Evolutionary conservation across 53 echinoderm and acorn worm genomes (phyloP), one percentile per base, ranked within the genome.

Genomic region (Holothuria scabra): DNA sequence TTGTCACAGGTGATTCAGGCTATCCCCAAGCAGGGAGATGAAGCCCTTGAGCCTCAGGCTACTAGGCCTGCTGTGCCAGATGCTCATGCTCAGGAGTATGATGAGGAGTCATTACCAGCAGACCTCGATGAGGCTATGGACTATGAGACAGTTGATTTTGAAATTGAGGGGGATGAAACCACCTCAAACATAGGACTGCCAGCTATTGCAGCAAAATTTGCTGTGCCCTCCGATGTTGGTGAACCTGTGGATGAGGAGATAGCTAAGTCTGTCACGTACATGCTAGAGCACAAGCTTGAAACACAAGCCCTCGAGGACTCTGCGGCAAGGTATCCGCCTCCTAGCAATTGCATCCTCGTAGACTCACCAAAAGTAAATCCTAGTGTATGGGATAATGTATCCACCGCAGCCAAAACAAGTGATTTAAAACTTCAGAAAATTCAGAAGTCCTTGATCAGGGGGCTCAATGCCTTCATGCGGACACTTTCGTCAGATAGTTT

Each of bases 361-460:
- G 79, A 78, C 26, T n/a, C 56, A 14, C 79, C 79, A 10, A 78
- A 78, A 25, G 79, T 78, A 18, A 78, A 78, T 28, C 79, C 79
- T 7, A 28, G 37, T 7, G 44, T 78, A 8, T 78, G 79, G 79
- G 79, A 78, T 24, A 55, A 55, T 78, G 37, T 78, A 11, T 56
- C 79, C 8, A 18, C 79, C 7, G 56, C 7, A 20, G 56, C 79
- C 9, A 78, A 78, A 55, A 49, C 37, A 14, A 34, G 56, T 49
- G 79, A 78, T 24, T 24, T 78, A 55, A 78, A 78, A 46, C n/a
- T n/a, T n/a, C n/a, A n/a, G n/a, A n/a, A n/a, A n/a, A n/a, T n/a
- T n/a, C n/a, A n/a, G n/a, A n/a, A n/a, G n/a, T n/a, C n/a, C n/a
- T n/a, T n/a, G n/a, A n/a, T n/a, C n/a, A n/a, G n/a, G n/a, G n/a